Percentiles rank a stretch among this genome's conserved stretches.
phyloP scores from a whole-genome alignment of 2,888 invertebrate genomes.

The Drosophila mimica region DNA sequence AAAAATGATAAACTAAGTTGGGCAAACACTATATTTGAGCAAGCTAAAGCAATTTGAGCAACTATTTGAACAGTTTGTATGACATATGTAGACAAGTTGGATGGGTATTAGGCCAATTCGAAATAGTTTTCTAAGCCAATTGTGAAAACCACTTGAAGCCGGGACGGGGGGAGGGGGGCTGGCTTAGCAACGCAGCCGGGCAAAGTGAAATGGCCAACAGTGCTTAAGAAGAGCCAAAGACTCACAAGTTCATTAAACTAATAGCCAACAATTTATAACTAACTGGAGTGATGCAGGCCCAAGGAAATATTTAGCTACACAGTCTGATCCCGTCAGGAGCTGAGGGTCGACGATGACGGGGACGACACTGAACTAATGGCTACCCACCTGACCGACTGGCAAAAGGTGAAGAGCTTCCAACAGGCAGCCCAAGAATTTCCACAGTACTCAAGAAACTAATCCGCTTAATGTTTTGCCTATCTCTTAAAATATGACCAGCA shows the following conservation, averaged over 20 bases:
- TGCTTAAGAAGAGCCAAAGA: conserved; percentile 51
- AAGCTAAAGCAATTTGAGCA: background rate
- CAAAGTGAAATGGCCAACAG: conserved; percentile 47
- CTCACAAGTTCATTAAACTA: conserved; percentile 79
- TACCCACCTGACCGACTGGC: conserved; percentile 19
- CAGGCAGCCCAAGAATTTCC: conserved; percentile 15
- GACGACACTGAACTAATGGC: conserved; percentile 51
- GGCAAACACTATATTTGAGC: background rate
- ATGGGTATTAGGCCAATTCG: conserved; percentile 7
- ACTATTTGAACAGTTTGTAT: background rate
- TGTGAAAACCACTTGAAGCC: conserved; percentile 39
- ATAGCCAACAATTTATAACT: conserved; percentile 80
- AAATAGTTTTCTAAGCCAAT: conserved; percentile 32
- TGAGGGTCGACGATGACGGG: conserved; percentile 7
- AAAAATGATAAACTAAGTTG: background rate
- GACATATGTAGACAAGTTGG: background rate
- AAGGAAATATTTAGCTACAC: conserved; percentile 16
- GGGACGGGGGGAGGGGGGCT: conserved; percentile 5
- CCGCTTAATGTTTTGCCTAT: conserved; percentile 79
- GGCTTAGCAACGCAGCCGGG: conserved; percentile 21
- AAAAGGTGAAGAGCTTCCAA: conserved; percentile 28
- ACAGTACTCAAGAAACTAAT: conserved; percentile 62
- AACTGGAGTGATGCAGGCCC: conserved; percentile 25
- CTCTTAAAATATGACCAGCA: conserved; percentile 60
- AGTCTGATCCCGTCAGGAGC: conserved; percentile 10